These are phyloP conservation scores for Perizoma flavofasciatum DNA, from an alignment of 2,888 invertebrate genomes.

Conservation along the genomic window DNA sequence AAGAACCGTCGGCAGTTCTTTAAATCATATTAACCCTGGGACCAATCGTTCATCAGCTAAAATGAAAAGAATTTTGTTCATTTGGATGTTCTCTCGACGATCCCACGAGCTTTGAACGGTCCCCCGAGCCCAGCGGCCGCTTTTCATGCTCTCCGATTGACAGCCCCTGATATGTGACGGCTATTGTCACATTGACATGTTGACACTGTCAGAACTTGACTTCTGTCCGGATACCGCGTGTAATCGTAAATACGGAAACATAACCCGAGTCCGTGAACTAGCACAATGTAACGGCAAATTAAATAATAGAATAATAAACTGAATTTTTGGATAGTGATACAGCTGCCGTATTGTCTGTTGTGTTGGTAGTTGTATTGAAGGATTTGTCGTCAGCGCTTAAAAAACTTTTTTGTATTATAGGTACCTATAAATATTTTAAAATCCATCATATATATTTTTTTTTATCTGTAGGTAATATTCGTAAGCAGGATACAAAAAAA, in stretches of 20 bases:
- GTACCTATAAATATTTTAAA: too few relatives aligned
- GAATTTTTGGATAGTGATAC: slow-evolving; percentile 57
- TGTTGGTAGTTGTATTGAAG: slow-evolving; percentile 40
- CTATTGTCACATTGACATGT: slow-evolving; percentile 80
- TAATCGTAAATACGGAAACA: slow-evolving; percentile 77
- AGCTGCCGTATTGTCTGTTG: slow-evolving; percentile 60
- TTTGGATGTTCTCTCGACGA: slow-evolving; percentile 52
- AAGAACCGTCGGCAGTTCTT: slow-evolving; percentile 12
- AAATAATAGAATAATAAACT: slow-evolving; percentile 79
- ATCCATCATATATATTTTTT: too few relatives aligned
- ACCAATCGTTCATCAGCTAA: slow-evolving; percentile 67
- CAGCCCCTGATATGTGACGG: slow-evolving; percentile 77
- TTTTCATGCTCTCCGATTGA: slow-evolving; percentile 78
- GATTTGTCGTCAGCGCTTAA: slow-evolving; percentile 46
- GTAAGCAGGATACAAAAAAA: too few relatives aligned
- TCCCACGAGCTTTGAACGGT: slow-evolving; percentile 58
- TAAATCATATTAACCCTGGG: slow-evolving; percentile 49
- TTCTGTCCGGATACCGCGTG: slow-evolving; percentile 80
- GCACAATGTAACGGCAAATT: slow-evolving; percentile 80
- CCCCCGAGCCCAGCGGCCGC: slow-evolving; percentile 61
- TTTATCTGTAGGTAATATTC: too few relatives aligned
- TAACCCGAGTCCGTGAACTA: slow-evolving; percentile 58
- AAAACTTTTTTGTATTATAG: too few relatives aligned
- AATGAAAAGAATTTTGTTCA: slow-evolving; percentile 61
- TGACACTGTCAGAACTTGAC: slow-evolving; percentile 81